phyloP scores from a whole-genome alignment of 2,113 vertebrate species.

The human (Homo sapiens) region GRCh38 chr14:32934001-32934500 shows the following conservation, averaged over 20 bases:
- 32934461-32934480: conserved; percentile 80
- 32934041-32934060: conserved; percentile 72
- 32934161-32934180: conserved; percentile 59
- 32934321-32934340: conserved; percentile 58
- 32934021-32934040: conserved; percentile 46
- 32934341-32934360: conserved; percentile 63
- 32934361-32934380: conserved; percentile 80
- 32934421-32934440: conserved; percentile 78
- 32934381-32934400: conserved; percentile 83
- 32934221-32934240: conserved; percentile 59
- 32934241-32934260: conserved; percentile 81
- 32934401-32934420: conserved; percentile 82
- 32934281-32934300: conserved; percentile 79
- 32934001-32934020: conserved; percentile 84
- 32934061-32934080: conserved; percentile 77
- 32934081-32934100: conserved; percentile 78
- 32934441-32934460: conserved; percentile 80
- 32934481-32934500: conserved; percentile 75
- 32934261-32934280: conserved; percentile 77
- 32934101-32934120: conserved; percentile 63
- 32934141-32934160: conserved; percentile 49
- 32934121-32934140: background rate
- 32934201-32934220: conserved; percentile 78
- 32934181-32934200: conserved; percentile 59
- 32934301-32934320: conserved; percentile 78